phyloP scores from a whole-genome alignment of 1,140 invertebrate species.

The Pollicipes pollicipes region DNA sequence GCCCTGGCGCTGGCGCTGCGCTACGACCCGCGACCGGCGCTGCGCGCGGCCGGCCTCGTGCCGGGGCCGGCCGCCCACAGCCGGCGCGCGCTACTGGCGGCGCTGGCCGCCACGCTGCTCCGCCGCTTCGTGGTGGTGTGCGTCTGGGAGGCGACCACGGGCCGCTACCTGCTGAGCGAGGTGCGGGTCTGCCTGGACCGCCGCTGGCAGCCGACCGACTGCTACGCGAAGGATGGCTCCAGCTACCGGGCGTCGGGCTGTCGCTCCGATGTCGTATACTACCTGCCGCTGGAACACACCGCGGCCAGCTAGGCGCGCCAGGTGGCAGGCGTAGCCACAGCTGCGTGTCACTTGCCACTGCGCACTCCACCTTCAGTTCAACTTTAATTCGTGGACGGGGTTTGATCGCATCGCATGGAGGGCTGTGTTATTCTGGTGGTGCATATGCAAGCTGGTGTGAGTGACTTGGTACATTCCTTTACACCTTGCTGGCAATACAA shows the following conservation, averaged over 20 bases:
- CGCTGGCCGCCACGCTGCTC: not conserved
- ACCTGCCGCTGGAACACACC: not conserved
- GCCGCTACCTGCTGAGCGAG: not conserved
- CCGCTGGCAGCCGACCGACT: not conserved
- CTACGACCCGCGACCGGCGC: not conserved
- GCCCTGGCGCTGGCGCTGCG: not conserved
- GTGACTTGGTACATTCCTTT: too few relatives aligned
- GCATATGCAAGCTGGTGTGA: too few relatives aligned
- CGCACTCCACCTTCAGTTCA: too few relatives aligned
- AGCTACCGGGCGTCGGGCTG: not conserved
- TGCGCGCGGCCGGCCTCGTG: not conserved
- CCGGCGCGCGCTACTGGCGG: not conserved
- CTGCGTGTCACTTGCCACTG: too few relatives aligned
- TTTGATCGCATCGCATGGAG: too few relatives aligned
- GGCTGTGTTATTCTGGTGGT: too few relatives aligned
- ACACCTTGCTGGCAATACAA: too few relatives aligned
- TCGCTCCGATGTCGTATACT: not conserved
- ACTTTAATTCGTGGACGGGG: too few relatives aligned
- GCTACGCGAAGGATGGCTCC: not conserved
- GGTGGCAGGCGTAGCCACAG: too few relatives aligned
- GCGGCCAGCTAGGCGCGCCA: too few relatives aligned
- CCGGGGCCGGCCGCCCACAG: not conserved
- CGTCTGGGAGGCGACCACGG: too few relatives aligned
- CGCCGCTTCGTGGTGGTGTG: not conserved
- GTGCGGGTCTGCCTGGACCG: not conserved